phyloP scores from a whole-genome alignment of 2,113 vertebrate genomes.

The Datnioides undecimradiatus region DNA sequence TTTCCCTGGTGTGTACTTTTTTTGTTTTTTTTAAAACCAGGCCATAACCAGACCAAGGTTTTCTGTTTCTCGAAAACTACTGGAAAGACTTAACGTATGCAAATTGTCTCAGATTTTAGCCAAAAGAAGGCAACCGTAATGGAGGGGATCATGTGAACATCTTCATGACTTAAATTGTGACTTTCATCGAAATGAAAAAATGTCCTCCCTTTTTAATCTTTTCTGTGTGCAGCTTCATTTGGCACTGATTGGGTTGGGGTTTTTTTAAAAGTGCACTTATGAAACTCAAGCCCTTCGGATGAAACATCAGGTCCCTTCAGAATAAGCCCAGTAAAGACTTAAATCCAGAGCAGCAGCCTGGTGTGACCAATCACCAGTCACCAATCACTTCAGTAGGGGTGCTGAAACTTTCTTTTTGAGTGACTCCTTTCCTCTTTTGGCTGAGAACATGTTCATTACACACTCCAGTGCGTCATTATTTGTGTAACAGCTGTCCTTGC shows the following conservation, averaged over 20 bases:
- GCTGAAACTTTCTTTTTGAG: neutral
- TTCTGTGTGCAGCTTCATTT: neutral
- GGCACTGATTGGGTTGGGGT: neutral
- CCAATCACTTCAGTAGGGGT: neutral
- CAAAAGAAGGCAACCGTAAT: neutral
- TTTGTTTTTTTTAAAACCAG: neutral
- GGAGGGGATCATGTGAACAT: neutral
- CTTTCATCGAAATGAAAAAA: neutral
- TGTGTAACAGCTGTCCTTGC: constrained; percentile 35
- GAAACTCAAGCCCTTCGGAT: neutral
- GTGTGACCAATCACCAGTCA: neutral
- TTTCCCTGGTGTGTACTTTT: neutral
- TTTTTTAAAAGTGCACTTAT: neutral
- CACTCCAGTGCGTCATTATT: constrained; percentile 30
- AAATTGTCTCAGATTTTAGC: neutral
- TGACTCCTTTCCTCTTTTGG: neutral
- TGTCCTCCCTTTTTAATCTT: neutral
- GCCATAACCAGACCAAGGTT: neutral
- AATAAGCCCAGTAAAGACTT: neutral
- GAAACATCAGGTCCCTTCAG: neutral
- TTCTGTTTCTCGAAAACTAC: neutral
- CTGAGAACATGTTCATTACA: constrained; percentile 47
- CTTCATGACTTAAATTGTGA: neutral
- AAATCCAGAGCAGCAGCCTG: neutral
- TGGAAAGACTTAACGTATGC: neutral